Conservation (phyloP, 2,888 invertebrate genomes). For the Protodeltote pygarga region DNA sequence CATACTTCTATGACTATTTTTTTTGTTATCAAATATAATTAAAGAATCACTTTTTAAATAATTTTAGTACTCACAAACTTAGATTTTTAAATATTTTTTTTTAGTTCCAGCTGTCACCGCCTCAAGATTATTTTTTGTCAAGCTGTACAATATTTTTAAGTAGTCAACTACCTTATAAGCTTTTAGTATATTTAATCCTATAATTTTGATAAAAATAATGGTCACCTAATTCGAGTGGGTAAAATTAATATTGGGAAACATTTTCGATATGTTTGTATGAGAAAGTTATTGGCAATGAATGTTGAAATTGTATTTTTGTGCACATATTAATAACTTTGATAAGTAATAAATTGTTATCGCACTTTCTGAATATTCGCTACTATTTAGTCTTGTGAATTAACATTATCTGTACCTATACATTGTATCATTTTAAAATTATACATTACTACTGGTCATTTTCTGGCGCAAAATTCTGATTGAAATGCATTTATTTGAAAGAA, state of each 20-base stretch:
- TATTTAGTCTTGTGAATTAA: constrained; percentile 39
- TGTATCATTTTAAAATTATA: constrained; percentile 25
- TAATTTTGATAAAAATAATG: background rate
- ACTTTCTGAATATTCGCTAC: constrained; percentile 51
- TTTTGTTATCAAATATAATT: too few relatives aligned
- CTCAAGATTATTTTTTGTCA: background rate
- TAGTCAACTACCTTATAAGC: background rate
- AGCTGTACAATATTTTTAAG: background rate
- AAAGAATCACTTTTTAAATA: too few relatives aligned
- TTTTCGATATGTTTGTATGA: constrained; percentile 20
- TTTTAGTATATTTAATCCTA: constrained; percentile 6
- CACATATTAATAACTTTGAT: constrained; percentile 56
- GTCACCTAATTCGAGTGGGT: constrained; percentile 19
- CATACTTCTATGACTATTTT: too few relatives aligned
- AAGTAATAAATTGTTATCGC: constrained; percentile 54
- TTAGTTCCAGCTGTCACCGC: too few relatives aligned
- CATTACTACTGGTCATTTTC: constrained; percentile 11
- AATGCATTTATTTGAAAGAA: constrained; percentile 39
- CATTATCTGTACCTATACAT: constrained; percentile 34
- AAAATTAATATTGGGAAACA: constrained; percentile 30
- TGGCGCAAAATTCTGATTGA: constrained; percentile 28
- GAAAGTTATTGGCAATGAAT: constrained; percentile 59
- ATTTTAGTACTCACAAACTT: too few relatives aligned
- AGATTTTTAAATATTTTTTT: too few relatives aligned
- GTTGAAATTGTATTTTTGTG: constrained; percentile 62